Conservation (phyloP, 2,113 vertebrate genomes). For the Edolisoma coerulescens region DNA sequence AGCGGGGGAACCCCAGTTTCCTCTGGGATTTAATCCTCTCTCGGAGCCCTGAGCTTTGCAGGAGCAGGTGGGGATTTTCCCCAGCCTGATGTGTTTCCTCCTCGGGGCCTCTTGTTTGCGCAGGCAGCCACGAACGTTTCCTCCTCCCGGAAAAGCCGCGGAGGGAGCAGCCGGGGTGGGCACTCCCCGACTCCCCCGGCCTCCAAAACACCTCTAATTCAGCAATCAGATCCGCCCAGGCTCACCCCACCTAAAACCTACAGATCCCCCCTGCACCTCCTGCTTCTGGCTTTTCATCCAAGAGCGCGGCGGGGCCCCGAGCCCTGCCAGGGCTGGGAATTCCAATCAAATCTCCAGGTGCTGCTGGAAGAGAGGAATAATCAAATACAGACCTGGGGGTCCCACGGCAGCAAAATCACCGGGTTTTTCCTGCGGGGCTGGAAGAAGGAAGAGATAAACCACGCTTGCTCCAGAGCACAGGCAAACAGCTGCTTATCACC, state of each 20-base stretch:
- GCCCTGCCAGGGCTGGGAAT: not conserved
- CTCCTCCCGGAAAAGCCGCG: not conserved
- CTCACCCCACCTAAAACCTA: accelerated
- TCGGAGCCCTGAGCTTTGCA: not conserved
- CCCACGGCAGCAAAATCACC: not conserved
- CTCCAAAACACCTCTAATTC: accelerated
- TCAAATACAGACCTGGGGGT: slow-evolving; percentile 4
- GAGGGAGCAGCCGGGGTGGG: not conserved
- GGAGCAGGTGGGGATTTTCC: not conserved
- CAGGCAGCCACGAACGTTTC: not conserved
- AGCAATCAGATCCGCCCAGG: accelerated
- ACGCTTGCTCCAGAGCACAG: not conserved
- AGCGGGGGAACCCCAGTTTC: accelerated
- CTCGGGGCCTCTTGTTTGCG: not conserved
- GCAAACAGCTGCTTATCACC: slow-evolving; percentile 23
- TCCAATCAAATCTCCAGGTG: not conserved
- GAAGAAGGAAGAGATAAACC: slow-evolving; percentile 39
- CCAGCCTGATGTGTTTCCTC: not conserved
- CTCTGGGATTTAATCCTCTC: not conserved
- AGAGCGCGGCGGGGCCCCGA: accelerated
- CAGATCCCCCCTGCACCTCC: not conserved
- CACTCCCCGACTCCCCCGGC: accelerated
- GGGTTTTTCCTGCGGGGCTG: not conserved
- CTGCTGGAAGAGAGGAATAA: not conserved
- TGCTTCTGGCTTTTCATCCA: not conserved